Evolutionary conservation across 2,888 invertebrate species (phyloP).

Genomic region (Glaucopsyche alexis): DNA sequence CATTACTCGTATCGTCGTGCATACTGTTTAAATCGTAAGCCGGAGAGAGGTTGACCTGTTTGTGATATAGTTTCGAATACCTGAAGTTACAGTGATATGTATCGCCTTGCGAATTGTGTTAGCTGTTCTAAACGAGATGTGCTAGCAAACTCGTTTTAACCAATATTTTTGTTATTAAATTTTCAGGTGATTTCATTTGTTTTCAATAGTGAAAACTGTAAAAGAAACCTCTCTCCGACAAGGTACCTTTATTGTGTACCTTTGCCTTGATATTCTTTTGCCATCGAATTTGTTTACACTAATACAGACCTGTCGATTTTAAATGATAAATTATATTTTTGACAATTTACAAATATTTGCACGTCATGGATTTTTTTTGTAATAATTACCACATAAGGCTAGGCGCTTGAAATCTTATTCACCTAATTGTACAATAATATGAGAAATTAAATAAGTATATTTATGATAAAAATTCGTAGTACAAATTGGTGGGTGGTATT

Average conservation of each 20-base stretch:
- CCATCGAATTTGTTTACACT: background rate
- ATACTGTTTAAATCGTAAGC: slow-evolving; percentile 49
- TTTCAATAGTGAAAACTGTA: too few species aligned
- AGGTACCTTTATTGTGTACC: too few species aligned
- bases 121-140: too few species aligned
- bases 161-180: too few species aligned
- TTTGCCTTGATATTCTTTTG: background rate
- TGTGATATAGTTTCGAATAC: too few species aligned
- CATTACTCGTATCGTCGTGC: slow-evolving; percentile 50
- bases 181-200: too few species aligned
- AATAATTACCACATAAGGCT: background rate
- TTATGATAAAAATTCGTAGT: slow-evolving; percentile 6
- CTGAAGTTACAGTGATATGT: too few species aligned
- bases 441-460: background rate
- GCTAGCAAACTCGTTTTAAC: too few species aligned
- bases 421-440: background rate
- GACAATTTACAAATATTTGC: slow-evolving; percentile 4
- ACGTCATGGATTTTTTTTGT: background rate
- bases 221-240: too few species aligned
- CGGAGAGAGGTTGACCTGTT: background rate
- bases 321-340: background rate
- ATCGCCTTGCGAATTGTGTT: too few species aligned
- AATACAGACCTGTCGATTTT: background rate
- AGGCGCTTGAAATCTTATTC: background rate
- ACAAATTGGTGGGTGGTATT: slow-evolving; percentile 20